These are phyloP conservation scores for Phyllostomus discolor DNA, from an alignment of 2,113 vertebrate species.

Conservation along the genomic window DNA sequence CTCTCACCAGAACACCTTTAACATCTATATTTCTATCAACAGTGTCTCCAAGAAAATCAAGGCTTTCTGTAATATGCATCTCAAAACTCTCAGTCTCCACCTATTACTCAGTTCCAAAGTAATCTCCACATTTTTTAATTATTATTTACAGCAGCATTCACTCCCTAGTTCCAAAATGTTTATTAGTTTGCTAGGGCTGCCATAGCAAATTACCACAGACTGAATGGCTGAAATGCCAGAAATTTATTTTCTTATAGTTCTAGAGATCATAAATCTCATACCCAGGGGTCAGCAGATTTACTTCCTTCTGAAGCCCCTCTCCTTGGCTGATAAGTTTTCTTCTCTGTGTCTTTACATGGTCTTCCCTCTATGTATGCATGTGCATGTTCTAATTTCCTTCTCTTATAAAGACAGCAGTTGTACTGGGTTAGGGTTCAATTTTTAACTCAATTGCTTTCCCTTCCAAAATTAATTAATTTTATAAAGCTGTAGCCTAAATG, in stretches of 20 bases:
- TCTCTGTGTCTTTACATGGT: background rate
- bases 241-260: background rate
- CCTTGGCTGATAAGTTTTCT: background rate
- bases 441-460: background rate
- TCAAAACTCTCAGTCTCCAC: too few species aligned
- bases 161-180: background rate
- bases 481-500: background rate
- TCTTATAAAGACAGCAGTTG: background rate
- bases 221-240: background rate
- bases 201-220: background rate
- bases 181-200: background rate
- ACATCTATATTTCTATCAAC: background rate
- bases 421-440: background rate
- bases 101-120: too few species aligned
- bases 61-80: background rate
- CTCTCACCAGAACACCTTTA: background rate
- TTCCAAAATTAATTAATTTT: background rate
- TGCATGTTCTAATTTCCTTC: background rate
- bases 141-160: background rate
- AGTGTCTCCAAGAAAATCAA: background rate
- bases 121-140: too few species aligned
- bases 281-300: background rate
- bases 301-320: background rate
- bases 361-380: background rate
- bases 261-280: background rate